These are phyloP conservation scores for Graphium colonna DNA, from an alignment of 2,888 invertebrate genomes.

Conservation along the genomic window DNA sequence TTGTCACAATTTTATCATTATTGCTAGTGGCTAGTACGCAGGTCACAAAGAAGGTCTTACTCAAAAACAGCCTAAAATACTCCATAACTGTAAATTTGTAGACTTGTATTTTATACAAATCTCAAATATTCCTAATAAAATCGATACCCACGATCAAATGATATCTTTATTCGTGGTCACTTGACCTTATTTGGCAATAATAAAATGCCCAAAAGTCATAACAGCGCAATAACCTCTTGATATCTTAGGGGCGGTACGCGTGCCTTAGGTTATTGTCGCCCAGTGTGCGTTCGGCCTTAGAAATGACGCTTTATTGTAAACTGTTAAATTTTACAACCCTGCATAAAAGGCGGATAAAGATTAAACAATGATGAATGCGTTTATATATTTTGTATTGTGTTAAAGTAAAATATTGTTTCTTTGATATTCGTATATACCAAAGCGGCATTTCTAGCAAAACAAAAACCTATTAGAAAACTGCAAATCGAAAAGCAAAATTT, in stretches of 20 bases:
- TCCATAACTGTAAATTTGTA: too few species aligned
- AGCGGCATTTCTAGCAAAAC: too few species aligned
- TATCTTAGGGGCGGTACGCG: constrained; percentile 29
- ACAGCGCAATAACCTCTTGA: constrained; percentile 31
- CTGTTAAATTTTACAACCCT: constrained; percentile 71
- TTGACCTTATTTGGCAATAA: constrained; percentile 34
- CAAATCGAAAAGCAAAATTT: too few species aligned
- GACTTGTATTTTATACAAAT: too few species aligned
- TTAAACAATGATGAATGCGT: constrained; percentile 16
- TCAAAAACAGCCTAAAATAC: too few species aligned
- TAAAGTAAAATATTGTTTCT: too few species aligned
- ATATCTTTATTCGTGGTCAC: constrained; percentile 8
- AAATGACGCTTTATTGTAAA: constrained; percentile 67
- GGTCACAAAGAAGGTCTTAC: too few species aligned
- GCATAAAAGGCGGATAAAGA: constrained; percentile 52
- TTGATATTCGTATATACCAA: too few species aligned
- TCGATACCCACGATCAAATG: constrained; percentile 5
- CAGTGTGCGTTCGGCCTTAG: constrained; percentile 49
- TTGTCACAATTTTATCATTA: too few species aligned
- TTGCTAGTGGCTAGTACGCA: too few species aligned
- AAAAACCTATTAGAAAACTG: too few species aligned
- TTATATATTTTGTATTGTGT: too few species aligned
- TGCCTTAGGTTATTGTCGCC: constrained; percentile 34
- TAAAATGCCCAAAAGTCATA: constrained; percentile 31
- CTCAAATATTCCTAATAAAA: not conserved